Percentiles rank a stretch among this genome's conserved stretches.
These are phyloP conservation scores for Lathronympha strigana DNA, from an alignment of 2,888 invertebrate genomes.

Conservation along the genomic window DNA sequence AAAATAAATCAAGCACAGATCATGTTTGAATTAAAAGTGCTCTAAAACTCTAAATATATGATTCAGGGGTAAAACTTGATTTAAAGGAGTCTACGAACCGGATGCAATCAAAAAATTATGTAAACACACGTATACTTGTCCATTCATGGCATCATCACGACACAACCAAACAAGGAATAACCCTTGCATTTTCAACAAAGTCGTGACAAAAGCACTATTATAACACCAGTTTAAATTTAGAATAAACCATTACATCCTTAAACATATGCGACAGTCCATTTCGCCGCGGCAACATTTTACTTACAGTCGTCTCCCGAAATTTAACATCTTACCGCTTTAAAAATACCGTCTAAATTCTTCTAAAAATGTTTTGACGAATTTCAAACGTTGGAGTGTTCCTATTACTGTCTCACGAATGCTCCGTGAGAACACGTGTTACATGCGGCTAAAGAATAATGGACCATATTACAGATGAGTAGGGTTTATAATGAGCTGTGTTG, in stretches of 20 bases:
- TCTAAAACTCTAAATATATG: no score
- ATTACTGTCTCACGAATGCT: conserved; percentile 55
- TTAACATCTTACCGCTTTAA: conserved; percentile 33
- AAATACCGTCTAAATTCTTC: conserved; percentile 48
- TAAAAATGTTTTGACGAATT: conserved; percentile 43
- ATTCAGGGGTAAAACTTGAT: neutral
- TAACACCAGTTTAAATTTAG: conserved; percentile 41
- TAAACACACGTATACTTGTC: conserved; percentile 30
- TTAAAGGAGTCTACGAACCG: neutral
- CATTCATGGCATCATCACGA: conserved; percentile 46
- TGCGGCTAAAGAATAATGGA: conserved; percentile 18
- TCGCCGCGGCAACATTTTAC: conserved; percentile 43
- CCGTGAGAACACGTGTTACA: conserved; percentile 57
- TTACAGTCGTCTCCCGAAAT: conserved; percentile 16
- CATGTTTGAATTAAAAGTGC: no score
- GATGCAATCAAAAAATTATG: conserved; percentile 20
- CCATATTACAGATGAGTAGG: conserved; percentile 8
- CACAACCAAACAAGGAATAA: conserved; percentile 42
- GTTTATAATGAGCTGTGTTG: conserved; percentile 24
- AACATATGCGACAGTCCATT: conserved; percentile 53
- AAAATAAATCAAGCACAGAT: no score
- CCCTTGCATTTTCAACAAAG: conserved; percentile 40
- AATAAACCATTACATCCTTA: conserved; percentile 44
- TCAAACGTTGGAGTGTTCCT: conserved; percentile 46
- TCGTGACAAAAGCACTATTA: conserved; percentile 48